Conservation (phyloP, 35 echinoderm and acorn worm genomes). For the Heliocidaris erythrogramma region DNA sequence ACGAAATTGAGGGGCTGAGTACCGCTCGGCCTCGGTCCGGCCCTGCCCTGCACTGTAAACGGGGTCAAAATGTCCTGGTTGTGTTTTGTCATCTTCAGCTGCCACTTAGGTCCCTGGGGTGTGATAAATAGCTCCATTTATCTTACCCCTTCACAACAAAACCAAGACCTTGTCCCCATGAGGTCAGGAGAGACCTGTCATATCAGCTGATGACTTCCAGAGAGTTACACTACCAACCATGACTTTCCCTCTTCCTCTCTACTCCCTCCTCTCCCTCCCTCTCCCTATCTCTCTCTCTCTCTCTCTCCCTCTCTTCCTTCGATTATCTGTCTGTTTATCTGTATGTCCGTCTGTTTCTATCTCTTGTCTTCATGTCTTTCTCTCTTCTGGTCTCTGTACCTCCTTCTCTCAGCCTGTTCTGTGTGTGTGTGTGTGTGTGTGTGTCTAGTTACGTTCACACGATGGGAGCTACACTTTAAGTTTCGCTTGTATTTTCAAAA, state of each 20-base stretch:
- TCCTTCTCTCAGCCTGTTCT: no score
- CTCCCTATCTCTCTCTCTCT: not conserved
- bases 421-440: no score
- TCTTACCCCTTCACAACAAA: constrained; percentile 7
- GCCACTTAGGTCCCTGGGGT: constrained; percentile 11
- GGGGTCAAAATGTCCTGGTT: not conserved
- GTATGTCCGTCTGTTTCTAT: no score
- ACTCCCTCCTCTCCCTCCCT: not conserved
- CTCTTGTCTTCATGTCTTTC: no score
- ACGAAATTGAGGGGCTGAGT: no score
- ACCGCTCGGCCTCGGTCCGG: no score
- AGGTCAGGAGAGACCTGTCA: constrained; percentile 15
- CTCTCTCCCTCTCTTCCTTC: not conserved
- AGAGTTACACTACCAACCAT: not conserved
- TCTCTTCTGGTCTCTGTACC: no score
- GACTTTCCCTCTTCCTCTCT: not conserved
- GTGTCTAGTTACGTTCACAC: no score
- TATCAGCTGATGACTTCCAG: not conserved
- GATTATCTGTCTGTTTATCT: no score
- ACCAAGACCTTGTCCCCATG: constrained; percentile 27
- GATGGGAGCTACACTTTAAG: no score
- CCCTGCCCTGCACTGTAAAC: no score
- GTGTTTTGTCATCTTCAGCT: not conserved
- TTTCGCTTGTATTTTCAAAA: no score
- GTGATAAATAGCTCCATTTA: constrained; percentile 13